phyloP scores from a whole-genome alignment of 2,888 invertebrate species.

The Ptychoptera albimana region DNA sequence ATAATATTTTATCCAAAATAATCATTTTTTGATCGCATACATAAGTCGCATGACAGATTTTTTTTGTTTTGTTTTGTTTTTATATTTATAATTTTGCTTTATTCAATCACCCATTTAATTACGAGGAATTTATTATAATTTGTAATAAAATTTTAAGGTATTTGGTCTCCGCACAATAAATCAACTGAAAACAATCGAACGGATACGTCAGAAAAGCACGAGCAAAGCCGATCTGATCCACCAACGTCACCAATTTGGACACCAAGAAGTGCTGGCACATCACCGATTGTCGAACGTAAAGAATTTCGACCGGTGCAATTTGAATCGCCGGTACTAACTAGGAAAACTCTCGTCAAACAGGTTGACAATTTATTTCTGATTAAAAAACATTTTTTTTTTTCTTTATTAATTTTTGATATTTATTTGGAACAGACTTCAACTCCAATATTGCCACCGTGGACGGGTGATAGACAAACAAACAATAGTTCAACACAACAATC shows the following conservation, averaged over 20 bases:
- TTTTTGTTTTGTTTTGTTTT: too few relatives aligned
- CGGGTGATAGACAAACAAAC: slow-evolving; percentile 6
- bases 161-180: slow-evolving; percentile 38
- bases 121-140: too few relatives aligned
- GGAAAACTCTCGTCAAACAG: slow-evolving; percentile 15
- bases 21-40: too few relatives aligned
- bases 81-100: too few relatives aligned
- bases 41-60: too few relatives aligned
- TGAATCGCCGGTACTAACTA: slow-evolving; percentile 46
- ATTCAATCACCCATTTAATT: too few relatives aligned
- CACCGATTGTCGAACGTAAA: slow-evolving; percentile 57
- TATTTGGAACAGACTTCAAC: slow-evolving; percentile 1
- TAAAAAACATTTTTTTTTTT: too few relatives aligned
- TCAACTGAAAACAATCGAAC: slow-evolving; percentile 15
- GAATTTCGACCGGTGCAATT: slow-evolving; percentile 66
- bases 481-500: neutral
- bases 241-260: slow-evolving; percentile 63
- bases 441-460: slow-evolving; percentile 16
- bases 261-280: slow-evolving; percentile 52
- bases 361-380: too few relatives aligned
- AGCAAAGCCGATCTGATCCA: slow-evolving; percentile 32
- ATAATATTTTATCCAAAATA: too few relatives aligned
- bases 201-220: slow-evolving; percentile 20
- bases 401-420: too few relatives aligned
- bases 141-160: slow-evolving; percentile 26